Evolutionary conservation across 2,797 vertebrate genomes (phyloP), one percentile per base, ranked within the genome.

Genomic region (Ctenosaura bakeri): DNA sequence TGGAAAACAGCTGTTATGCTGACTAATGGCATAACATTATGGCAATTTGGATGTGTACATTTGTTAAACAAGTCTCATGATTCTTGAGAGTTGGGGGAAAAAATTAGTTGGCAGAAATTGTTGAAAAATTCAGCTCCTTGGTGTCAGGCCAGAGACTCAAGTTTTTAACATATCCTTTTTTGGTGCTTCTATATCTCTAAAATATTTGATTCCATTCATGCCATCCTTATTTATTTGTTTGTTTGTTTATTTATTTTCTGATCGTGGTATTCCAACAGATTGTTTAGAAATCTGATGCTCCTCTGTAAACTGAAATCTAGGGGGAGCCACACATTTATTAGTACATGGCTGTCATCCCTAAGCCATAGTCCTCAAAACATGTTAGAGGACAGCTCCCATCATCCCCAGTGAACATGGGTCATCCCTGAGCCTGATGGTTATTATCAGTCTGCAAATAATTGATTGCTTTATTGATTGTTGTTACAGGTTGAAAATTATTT

Each of bases 1-100:
- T 86, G 64, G 87, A 35, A 91, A 92, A 64, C 7, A n/a, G 88
- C 2, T 2, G 73, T 91, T 82, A 54, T 73, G 0, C 22, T n/a
- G 77, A 83, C 29, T 20, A 85, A 26, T 1, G 52, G 10, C 74
- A 1, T 42, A 64, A 35, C 3, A 32, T 1, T 71, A 85, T 38
- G 32, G 52, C 26, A 22, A 90, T 12, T 24, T 88, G 29, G 86
- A 32, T 1, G 24, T 76, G 2, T 80, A 54, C 88, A 90, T 82
- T 32, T 85, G 6, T 8, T 82, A 6, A 91, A 90, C 2, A 78
- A 86, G 20, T 26, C 20, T 32, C 32, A 79, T 69, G 50, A 79
- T 84, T 83, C 52, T 71, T 80, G n/a, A 62, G 3, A 32, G 6
- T 38, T 46, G 16, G 73, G 46, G 24, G 7, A 38, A 86, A 46